phyloP scores from a whole-genome alignment of 1,140 invertebrate genomes.

The Goniozus legneri region DNA sequence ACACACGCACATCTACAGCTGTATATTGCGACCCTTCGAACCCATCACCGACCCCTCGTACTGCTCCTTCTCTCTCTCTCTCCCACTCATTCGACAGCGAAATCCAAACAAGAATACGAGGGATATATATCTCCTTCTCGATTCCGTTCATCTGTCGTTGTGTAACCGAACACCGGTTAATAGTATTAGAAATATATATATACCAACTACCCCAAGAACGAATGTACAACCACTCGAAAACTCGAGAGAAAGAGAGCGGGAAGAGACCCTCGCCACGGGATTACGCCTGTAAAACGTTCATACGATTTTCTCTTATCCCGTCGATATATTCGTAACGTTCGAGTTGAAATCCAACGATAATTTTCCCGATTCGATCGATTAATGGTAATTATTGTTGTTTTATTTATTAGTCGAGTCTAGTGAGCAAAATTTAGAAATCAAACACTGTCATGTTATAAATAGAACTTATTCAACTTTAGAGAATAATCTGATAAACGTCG shows the following conservation, averaged over 20 bases:
- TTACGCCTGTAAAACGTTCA: conserved; percentile 31
- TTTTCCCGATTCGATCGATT: no score
- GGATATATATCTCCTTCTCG: conserved; percentile 29
- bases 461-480: no score
- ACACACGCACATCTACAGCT: conserved; percentile 41
- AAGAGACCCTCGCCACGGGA: no score
- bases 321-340: no score
- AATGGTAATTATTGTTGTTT: no score
- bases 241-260: no score
- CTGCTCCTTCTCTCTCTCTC: background rate
- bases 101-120: conserved; percentile 40
- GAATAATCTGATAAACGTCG: no score
- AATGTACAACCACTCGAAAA: conserved; percentile 40
- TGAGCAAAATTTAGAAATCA: no score
- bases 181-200: conserved; percentile 47
- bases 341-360: no score
- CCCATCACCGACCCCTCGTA: background rate
- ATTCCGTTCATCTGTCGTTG: conserved; percentile 44
- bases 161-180: conserved; percentile 51
- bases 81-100: conserved; percentile 7
- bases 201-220: conserved; percentile 33
- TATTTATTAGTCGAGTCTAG: no score
- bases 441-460: no score
- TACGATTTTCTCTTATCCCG: no score
- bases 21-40: conserved; percentile 21